phyloP scores from a whole-genome alignment of 1,140 invertebrate genomes.

The Cotesia vestalis region DNA sequence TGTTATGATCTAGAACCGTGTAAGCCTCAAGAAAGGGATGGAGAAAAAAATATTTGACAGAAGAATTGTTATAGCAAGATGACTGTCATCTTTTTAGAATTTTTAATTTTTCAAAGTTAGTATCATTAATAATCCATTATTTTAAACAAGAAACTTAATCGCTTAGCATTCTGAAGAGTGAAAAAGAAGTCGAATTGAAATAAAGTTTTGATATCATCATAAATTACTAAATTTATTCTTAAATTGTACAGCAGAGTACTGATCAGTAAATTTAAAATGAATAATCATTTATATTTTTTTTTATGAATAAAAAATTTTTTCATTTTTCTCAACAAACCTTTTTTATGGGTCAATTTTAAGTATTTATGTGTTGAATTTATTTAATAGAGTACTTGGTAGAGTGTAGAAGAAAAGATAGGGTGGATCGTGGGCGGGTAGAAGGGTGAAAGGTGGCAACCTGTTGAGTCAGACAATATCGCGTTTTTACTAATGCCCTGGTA shows the following conservation, averaged over 20 bases:
- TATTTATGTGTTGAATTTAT: constrained; percentile 48
- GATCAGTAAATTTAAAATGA: no score
- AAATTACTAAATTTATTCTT: no score
- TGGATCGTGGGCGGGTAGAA: constrained; percentile 37
- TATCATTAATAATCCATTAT: no score
- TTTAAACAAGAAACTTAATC: no score
- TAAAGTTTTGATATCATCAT: no score
- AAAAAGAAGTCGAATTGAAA: no score
- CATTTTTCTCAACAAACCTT: background rate
- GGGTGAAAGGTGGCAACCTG: constrained; percentile 51
- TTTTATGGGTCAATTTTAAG: background rate
- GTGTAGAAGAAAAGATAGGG: constrained; percentile 31
- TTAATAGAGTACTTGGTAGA: constrained; percentile 42
- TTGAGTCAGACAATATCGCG: constrained; percentile 61
- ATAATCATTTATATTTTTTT: no score
- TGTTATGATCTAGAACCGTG: background rate
- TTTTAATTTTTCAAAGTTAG: background rate
- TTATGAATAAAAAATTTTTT: background rate
- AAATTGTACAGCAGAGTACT: no score
- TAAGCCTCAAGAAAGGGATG: constrained; percentile 17
- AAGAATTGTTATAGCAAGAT: constrained; percentile 14
- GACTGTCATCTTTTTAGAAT: background rate
- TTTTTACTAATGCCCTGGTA: constrained; percentile 56
- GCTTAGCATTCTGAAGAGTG: no score
- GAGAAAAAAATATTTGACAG: constrained; percentile 15